phyloP scores from a whole-genome alignment of 1,140 invertebrate species.

The Ips nitidus region DNA sequence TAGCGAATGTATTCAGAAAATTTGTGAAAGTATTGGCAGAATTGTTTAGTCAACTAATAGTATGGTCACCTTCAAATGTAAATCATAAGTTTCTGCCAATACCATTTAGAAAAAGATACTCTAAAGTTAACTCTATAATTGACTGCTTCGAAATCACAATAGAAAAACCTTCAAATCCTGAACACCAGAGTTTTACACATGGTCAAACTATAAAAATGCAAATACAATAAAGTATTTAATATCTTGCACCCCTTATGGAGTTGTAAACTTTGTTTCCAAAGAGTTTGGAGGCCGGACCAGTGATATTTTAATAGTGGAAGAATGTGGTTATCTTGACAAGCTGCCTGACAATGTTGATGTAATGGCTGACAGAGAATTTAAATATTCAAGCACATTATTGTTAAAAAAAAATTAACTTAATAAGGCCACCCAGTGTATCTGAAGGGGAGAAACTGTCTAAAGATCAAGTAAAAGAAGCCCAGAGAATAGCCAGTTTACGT shows the following conservation, averaged over 20 bases:
- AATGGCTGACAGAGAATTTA: constrained; percentile 50
- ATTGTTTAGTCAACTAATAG: no score
- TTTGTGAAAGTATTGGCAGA: no score
- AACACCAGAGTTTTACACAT: constrained; percentile 51
- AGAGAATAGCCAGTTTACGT: constrained; percentile 48
- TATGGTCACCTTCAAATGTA: no score
- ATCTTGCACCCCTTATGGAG: constrained; percentile 52
- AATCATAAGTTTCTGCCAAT: not conserved
- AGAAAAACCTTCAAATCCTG: constrained; percentile 44
- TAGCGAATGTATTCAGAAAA: no score
- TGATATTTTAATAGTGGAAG: constrained; percentile 49
- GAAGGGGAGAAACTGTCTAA: constrained; percentile 26
- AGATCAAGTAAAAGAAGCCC: constrained; percentile 41
- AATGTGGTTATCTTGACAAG: constrained; percentile 47
- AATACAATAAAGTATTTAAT: constrained; percentile 57
- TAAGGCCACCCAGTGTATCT: not conserved
- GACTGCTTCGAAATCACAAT: constrained; percentile 29
- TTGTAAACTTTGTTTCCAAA: constrained; percentile 52
- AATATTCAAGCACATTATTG: constrained; percentile 19
- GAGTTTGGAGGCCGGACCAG: constrained; percentile 50
- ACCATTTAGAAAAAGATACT: constrained; percentile 11
- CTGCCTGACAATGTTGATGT: constrained; percentile 38
- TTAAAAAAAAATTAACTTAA: not conserved
- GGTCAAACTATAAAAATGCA: constrained; percentile 55
- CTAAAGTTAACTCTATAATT: constrained; percentile 25